Percentiles rank a stretch among this genome's conserved stretches.
phyloP scores from a whole-genome alignment of 2,797 vertebrate genomes.

The Xiphophorus birchmanni region DNA sequence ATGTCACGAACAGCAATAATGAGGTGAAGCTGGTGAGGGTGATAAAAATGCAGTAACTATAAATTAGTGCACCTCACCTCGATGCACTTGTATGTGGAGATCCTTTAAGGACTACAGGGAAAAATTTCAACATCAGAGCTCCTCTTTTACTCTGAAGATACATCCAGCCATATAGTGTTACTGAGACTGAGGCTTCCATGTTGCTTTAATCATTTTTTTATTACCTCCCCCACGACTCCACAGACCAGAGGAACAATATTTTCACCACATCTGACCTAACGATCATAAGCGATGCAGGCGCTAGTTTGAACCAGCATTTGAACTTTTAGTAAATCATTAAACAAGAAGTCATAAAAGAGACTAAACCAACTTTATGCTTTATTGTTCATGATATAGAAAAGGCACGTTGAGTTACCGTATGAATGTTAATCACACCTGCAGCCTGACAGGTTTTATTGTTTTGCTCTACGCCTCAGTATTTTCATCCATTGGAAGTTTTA shows the following conservation, averaged over 20 bases:
- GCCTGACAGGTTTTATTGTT: neutral
- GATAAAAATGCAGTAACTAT: neutral
- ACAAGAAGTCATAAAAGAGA: neutral
- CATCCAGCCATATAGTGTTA: neutral
- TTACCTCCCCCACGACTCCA: neutral
- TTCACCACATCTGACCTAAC: neutral
- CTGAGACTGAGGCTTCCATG: neutral
- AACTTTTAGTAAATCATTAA: neutral
- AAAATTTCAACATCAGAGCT: neutral
- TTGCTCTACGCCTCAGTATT: neutral
- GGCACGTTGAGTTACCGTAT: neutral
- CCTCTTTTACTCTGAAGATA: neutral
- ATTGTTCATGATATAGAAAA: neutral
- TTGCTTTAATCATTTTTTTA: neutral
- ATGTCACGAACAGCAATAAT: neutral
- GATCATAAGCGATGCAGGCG: neutral
- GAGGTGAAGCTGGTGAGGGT: neutral
- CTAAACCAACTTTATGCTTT: neutral
- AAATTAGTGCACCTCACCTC: neutral
- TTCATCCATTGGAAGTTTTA: neutral
- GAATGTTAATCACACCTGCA: neutral
- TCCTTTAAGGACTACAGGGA: too few species aligned
- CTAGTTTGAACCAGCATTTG: neutral
- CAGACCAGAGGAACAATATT: neutral
- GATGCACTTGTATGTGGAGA: neutral